A percentile compares a stretch with the other conserved stretches of the same genome.
Evolutionary conservation across 2,797 vertebrate genomes (phyloP).

Genomic region (Heterohyrax brucei): DNA sequence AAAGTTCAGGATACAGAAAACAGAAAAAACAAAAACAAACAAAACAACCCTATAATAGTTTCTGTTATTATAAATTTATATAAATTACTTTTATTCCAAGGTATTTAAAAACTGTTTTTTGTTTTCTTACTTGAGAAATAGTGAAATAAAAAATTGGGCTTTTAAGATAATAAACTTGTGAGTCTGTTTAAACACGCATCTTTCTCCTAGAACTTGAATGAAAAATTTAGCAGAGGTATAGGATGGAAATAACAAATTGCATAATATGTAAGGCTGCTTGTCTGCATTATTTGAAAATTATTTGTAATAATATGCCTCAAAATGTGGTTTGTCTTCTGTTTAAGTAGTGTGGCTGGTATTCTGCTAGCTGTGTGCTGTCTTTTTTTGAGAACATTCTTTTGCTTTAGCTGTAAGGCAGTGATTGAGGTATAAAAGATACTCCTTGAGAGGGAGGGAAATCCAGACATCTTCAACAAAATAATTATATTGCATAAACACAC

Average conservation of each 20-base stretch:
- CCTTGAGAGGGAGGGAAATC: not conserved
- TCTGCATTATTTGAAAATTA: slow-evolving; percentile 2
- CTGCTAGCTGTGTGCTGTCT: not conserved
- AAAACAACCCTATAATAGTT: not conserved
- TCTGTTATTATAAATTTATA: not conserved
- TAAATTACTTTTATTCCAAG: slow-evolving; percentile 50
- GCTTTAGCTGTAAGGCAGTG: not conserved
- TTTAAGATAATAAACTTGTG: slow-evolving; percentile 25
- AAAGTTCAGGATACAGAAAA: not conserved
- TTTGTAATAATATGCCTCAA: not conserved
- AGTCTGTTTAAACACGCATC: slow-evolving; percentile 50
- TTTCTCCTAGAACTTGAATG: not conserved
- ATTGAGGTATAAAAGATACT: slow-evolving; percentile 2
- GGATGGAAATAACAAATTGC: not conserved
- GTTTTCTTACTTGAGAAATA: slow-evolving; percentile 54
- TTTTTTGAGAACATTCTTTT: not conserved
- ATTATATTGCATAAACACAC: slow-evolving; percentile 1
- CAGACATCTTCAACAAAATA: not conserved
- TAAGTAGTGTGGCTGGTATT: not conserved
- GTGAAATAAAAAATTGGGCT: not conserved
- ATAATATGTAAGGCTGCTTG: not conserved
- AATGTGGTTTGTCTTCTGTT: not conserved
- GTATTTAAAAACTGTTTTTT: slow-evolving; percentile 54
- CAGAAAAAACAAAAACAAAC: not conserved
- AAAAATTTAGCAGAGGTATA: not conserved